Percentiles rank a stretch among this genome's conserved stretches.
Conservation (phyloP, 2,888 invertebrate genomes). For the Patella ulyssiponensis region DNA sequence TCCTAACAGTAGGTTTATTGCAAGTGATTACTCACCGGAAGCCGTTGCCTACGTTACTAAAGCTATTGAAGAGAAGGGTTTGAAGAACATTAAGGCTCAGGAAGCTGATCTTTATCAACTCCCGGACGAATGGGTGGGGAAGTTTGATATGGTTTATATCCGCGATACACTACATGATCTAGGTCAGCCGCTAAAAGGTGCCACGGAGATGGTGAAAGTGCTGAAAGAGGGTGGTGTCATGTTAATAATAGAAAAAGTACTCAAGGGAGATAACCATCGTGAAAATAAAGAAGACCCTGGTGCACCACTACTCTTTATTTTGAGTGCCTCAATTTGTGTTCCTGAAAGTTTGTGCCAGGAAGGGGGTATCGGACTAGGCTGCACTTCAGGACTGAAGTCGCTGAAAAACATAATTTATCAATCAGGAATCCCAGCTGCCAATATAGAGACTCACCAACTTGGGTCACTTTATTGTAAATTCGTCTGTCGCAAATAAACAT, state of each 20-base stretch:
- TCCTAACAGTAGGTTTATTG: neutral
- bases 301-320: neutral
- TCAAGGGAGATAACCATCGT: conserved; percentile 1
- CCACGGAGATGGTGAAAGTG: neutral
- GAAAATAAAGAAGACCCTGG: neutral
- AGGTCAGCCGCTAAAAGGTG: neutral
- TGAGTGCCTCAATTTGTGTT: neutral
- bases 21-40: neutral
- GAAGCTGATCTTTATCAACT: neutral
- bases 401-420: neutral
- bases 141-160: neutral
- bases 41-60: neutral
- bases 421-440: too few relatives aligned
- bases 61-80: neutral
- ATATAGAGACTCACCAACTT: too few relatives aligned
- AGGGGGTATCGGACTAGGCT: neutral
- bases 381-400: neutral
- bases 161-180: neutral
- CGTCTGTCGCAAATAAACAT: too few relatives aligned
- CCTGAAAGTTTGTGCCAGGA: neutral
- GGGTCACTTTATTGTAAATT: too few relatives aligned
- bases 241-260: neutral
- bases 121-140: neutral
- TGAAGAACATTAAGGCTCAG: neutral
- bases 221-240: neutral